Base-by-base conservation (phyloP, 2,113 vertebrate genomes). In the Ovibos moschatus region DNA sequence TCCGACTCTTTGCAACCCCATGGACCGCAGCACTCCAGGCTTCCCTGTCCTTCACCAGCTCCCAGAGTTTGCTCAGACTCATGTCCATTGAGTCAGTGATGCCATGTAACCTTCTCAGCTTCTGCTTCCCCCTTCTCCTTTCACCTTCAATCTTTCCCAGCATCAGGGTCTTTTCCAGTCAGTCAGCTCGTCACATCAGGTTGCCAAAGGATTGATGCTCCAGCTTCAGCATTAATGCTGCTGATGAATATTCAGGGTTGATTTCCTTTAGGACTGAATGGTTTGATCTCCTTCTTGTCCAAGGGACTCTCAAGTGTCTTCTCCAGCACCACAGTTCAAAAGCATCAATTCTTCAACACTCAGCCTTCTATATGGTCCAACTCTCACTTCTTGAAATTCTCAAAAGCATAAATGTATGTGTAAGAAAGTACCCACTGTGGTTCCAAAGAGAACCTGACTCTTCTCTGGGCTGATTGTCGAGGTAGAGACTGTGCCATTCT, bases 401-500 rank as follows among this genome's bases (percentile, higher is more conserved):
- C 40, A 25, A 23, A 71, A 58, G 28, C 1, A 5, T 4, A 6
- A 19, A 16, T 15, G 11, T 43, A 1, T 2, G 4, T 58, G 17
- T 17, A 50, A 25, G 47, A 55, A 50, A 28, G 9, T 7, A 11
- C 43, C 2, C n/a, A 19, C 11, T 5, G 0, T 2, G 15, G 16
- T 62, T 81, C 33, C 16, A n/a, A 27, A 55, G 15, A 62, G 28
- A 36, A 17, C 2, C 21, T 6, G 30, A 43, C 13, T 87, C 4
- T 53, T 16, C 27, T 33, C 40, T 15, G 8, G 36, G 23, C 7
- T 89, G 8, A 33, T 74, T 89, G n/a, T 71, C 4, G 11, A 58
- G 17, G n/a, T 60, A 12, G 2, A 79, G 15, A 15, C n/a, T 10
- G 0, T 1, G 10, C 8, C 14, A 9, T 7, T 1, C 8, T 40